Conservation (phyloP, 2,113 vertebrate species). For the Sturnira hondurensis region DNA sequence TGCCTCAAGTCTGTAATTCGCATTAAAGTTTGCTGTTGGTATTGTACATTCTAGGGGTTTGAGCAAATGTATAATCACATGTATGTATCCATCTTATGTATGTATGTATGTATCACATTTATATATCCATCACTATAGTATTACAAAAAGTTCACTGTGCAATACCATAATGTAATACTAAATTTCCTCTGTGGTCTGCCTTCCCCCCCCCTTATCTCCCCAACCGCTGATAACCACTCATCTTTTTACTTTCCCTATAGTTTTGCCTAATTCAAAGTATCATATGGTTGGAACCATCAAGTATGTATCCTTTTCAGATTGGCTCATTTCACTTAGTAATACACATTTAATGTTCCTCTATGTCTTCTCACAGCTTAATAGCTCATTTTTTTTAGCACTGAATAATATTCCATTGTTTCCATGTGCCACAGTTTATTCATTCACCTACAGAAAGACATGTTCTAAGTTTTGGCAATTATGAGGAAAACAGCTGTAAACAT, state of each 20-base stretch:
- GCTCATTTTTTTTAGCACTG: too few relatives aligned
- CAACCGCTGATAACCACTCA: neutral
- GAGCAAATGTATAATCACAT: neutral
- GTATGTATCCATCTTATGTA: too few relatives aligned
- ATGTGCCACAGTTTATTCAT: too few relatives aligned
- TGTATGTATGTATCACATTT: too few relatives aligned
- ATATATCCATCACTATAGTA: neutral
- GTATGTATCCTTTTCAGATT: too few relatives aligned
- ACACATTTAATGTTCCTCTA: too few relatives aligned
- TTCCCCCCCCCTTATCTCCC: neutral
- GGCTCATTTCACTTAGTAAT: too few relatives aligned
- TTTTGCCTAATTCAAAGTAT: neutral
- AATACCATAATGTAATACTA: too few relatives aligned
- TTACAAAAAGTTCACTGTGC: neutral
- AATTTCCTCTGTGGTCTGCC: neutral
- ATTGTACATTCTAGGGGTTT: neutral
- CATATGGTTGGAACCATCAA: neutral
- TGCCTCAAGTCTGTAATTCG: neutral
- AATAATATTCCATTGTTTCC: too few relatives aligned
- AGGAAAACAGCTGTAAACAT: neutral
- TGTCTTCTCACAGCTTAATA: too few relatives aligned
- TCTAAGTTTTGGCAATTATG: too few relatives aligned
- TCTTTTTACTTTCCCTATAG: neutral
- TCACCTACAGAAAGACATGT: too few relatives aligned
- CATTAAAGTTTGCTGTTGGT: neutral